Percentiles rank a stretch among this genome's conserved stretches.
Evolutionary conservation across 2,888 invertebrate species (phyloP).

Genomic region (Drosophila longiperda): DNA sequence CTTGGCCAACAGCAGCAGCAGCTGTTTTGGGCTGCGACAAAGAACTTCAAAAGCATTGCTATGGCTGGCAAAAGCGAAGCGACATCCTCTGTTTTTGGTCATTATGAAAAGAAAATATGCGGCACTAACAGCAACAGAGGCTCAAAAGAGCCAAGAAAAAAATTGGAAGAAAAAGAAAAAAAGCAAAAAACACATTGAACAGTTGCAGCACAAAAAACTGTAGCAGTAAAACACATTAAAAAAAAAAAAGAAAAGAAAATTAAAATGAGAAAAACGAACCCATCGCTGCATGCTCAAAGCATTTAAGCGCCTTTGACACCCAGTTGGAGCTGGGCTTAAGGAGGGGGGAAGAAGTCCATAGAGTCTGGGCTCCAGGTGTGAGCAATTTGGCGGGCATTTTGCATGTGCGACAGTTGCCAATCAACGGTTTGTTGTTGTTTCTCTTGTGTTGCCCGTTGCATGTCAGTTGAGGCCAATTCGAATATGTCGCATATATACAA

Average conservation of each 20-base stretch:
- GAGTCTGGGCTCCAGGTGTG: slow-evolving; percentile 38
- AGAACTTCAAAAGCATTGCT: slow-evolving; percentile 76
- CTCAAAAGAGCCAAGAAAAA: slow-evolving; percentile 34
- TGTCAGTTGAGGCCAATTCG: slow-evolving; percentile 20
- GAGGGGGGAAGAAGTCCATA: not conserved
- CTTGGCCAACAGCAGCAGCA: slow-evolving; percentile 42
- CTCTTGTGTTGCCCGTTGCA: slow-evolving; percentile 33
- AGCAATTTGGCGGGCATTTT: slow-evolving; percentile 51
- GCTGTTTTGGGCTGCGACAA: slow-evolving; percentile 26
- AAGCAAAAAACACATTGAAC: slow-evolving; percentile 29
- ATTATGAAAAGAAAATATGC: slow-evolving; percentile 74
- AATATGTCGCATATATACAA: not conserved
- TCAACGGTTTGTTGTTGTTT: slow-evolving; percentile 47
- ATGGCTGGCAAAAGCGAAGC: slow-evolving; percentile 32
- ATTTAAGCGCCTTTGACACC: slow-evolving; percentile 67
- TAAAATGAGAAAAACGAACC: slow-evolving; percentile 1
- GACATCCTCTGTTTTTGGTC: slow-evolving; percentile 70
- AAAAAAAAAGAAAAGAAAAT: not conserved
- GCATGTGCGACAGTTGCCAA: slow-evolving; percentile 72
- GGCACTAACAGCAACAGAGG: slow-evolving; percentile 30
- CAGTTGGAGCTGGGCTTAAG: slow-evolving; percentile 7
- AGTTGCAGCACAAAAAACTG: slow-evolving; percentile 29
- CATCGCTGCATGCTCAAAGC: slow-evolving; percentile 52
- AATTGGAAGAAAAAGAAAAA: slow-evolving; percentile 24
- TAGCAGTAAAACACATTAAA: not conserved